Evolutionary conservation across 2,797 vertebrate genomes (phyloP).

Genomic region (Cynopterus sphinx): DNA sequence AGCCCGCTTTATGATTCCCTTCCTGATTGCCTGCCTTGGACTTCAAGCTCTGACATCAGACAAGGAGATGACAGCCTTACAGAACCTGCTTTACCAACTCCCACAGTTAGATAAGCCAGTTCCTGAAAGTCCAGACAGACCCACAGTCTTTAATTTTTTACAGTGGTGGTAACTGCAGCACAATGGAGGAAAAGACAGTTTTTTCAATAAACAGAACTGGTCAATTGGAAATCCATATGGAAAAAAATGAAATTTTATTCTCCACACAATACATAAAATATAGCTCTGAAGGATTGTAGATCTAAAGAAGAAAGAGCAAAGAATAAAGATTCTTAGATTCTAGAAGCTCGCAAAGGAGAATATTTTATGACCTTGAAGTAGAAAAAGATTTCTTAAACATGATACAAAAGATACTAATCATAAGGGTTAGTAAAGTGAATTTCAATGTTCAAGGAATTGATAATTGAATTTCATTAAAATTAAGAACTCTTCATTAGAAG

Average conservation of each 20-base stretch:
- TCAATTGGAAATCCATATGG: background rate
- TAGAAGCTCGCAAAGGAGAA: background rate
- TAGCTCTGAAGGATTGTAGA: background rate
- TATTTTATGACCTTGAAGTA: background rate
- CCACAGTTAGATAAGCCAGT: background rate
- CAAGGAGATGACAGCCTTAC: background rate
- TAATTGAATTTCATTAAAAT: background rate
- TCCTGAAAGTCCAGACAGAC: background rate
- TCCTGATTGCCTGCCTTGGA: background rate
- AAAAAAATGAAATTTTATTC: background rate
- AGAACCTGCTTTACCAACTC: background rate
- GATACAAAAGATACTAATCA: background rate
- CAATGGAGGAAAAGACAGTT: background rate
- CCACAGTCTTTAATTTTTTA: background rate
- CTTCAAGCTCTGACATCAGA: background rate
- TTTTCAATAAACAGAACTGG: background rate
- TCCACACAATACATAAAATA: background rate
- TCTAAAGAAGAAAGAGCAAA: background rate
- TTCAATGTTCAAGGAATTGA: background rate
- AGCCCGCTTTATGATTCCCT: background rate
- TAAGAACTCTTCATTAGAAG: constrained; percentile 6
- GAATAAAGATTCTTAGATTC: background rate
- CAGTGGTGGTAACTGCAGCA: background rate
- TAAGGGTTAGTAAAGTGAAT: background rate
- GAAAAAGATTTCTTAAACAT: background rate